Evolutionary conservation across 1,140 invertebrate species (phyloP).

Genomic region (Cyphomyrmex costatus): DNA sequence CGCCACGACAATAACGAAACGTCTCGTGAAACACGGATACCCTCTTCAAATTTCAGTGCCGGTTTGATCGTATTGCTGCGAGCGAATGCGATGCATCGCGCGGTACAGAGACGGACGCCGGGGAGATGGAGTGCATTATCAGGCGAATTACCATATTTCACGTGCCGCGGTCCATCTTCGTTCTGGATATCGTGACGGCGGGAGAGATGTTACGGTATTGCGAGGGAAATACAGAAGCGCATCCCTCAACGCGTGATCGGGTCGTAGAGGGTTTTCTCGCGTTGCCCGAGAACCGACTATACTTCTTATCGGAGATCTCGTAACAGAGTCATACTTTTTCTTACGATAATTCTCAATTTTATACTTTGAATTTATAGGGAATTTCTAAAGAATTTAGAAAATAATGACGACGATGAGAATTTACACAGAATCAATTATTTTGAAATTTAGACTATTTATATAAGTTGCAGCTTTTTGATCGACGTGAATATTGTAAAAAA

Average conservation of each 20-base stretch:
- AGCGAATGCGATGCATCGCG: conserved; percentile 27
- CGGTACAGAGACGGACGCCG: conserved; percentile 47
- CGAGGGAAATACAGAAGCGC: conserved; percentile 27
- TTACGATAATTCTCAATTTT: not conserved
- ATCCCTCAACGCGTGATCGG: conserved; percentile 63
- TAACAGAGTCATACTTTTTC: not conserved
- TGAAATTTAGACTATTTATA: not conserved
- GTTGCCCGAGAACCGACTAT: conserved; percentile 22
- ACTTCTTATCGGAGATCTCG: conserved; percentile 14
- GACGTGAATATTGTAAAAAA: not conserved
- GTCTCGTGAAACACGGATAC: conserved; percentile 54
- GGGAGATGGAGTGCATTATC: conserved; percentile 65
- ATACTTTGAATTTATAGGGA: not conserved
- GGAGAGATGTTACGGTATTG: conserved; percentile 42
- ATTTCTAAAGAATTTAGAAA: not conserved
- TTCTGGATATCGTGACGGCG: conserved; percentile 62
- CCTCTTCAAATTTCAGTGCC: conserved; percentile 63
- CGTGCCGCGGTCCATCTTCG: conserved; percentile 69
- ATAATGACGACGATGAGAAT: not conserved
- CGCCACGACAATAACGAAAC: conserved; percentile 43
- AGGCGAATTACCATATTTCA: conserved; percentile 72
- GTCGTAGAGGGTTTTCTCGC: conserved; percentile 2
- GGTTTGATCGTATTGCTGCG: conserved; percentile 63
- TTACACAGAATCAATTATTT: not conserved
- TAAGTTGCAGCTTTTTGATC: not conserved